phyloP scores from a whole-genome alignment of 2,113 vertebrate genomes.

The Coregonus clupeaformis region DNA sequence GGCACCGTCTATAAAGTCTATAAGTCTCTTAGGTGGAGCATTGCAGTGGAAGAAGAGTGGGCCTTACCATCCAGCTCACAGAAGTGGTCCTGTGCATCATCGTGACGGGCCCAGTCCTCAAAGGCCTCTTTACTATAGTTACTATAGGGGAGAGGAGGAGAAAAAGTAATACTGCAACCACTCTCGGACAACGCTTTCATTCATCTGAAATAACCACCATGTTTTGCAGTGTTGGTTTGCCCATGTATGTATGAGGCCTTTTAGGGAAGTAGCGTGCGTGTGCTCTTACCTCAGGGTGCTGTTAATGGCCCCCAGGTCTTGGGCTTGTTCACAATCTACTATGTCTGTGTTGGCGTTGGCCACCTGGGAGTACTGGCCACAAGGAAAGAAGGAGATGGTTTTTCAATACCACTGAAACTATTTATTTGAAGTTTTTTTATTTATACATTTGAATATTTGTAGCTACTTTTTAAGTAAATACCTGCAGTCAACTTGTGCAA shows the following conservation, averaged over 20 bases:
- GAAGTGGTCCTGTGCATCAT: conserved; percentile 96
- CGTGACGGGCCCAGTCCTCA: conserved; percentile 94
- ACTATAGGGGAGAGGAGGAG: conserved; percentile 68
- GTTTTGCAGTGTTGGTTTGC: too few species aligned
- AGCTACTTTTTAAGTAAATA: too few species aligned
- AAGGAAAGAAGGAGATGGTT: too few species aligned
- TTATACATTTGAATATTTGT: too few species aligned
- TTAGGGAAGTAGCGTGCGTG: neutral
- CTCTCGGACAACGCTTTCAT: neutral
- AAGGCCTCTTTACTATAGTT: conserved; percentile 95
- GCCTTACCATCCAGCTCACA: conserved; percentile 93
- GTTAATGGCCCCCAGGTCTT: conserved; percentile 91
- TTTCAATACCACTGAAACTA: too few species aligned
- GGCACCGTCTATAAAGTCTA: neutral
- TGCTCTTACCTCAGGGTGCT: conserved; percentile 87
- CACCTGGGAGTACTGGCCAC: conserved; percentile 79
- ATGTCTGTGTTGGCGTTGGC: conserved; percentile 75
- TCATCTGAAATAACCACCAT: neutral
- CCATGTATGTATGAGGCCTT: neutral
- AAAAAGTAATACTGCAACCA: too few species aligned
- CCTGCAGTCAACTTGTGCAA: too few species aligned
- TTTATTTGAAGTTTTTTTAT: too few species aligned
- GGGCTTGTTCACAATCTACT: conserved; percentile 88
- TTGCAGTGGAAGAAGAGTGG: neutral
- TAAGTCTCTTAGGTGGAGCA: neutral